Evolutionary conservation across 2,113 vertebrate species (phyloP).

Genomic region (Laticauda colubrina): DNA sequence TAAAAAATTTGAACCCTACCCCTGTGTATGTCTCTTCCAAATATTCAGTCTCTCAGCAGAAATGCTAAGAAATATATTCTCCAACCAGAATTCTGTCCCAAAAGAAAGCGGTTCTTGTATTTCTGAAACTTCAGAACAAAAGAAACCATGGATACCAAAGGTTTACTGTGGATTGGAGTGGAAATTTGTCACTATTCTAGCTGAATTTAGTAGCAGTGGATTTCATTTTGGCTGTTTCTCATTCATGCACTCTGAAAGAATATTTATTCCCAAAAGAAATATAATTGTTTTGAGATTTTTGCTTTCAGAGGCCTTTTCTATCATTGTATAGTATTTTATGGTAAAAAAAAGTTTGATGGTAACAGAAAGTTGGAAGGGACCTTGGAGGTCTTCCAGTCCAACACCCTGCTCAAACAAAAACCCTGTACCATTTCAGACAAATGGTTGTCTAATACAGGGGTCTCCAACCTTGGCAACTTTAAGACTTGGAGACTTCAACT

Average conservation of each 20-base stretch:
- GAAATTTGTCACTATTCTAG: neutral
- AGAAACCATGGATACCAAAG: neutral
- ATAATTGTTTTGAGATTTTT: neutral
- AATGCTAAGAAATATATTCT: neutral
- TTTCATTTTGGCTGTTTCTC: neutral
- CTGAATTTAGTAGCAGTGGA: neutral
- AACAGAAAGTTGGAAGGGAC: neutral
- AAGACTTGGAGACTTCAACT: no score
- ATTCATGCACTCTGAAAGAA: neutral
- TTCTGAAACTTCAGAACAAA: neutral
- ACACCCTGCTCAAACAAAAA: neutral
- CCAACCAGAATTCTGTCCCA: neutral
- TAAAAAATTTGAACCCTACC: no score
- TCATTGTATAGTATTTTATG: neutral
- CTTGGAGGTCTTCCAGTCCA: neutral
- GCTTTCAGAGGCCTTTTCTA: neutral
- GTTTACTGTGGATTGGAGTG: neutral
- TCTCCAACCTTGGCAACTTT: no score
- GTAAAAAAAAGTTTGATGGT: neutral
- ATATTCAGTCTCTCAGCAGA: constrained; percentile 15
- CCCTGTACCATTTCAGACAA: neutral
- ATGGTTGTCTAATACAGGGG: neutral
- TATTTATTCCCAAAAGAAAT: neutral
- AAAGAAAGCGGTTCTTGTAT: neutral
- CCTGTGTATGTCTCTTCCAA: neutral